Percentiles rank a stretch among this genome's conserved stretches.
These are phyloP conservation scores for Quadriops clusia DNA, from an alignment of 2,888 invertebrate species.

Conservation along the genomic window DNA sequence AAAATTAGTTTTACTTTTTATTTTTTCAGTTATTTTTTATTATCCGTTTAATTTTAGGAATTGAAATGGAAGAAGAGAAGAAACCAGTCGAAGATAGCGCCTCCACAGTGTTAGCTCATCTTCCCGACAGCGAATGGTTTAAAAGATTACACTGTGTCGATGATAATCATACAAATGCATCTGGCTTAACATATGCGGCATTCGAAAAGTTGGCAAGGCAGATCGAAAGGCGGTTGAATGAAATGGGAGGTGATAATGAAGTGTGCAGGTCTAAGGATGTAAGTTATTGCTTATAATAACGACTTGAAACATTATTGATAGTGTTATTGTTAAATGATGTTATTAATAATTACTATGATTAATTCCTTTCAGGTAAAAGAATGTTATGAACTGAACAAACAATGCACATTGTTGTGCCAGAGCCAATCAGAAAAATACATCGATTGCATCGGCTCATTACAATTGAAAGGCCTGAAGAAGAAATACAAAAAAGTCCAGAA, in stretches of 20 bases:
- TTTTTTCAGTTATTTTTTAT: too few species aligned
- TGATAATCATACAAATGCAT: slow-evolving; percentile 39
- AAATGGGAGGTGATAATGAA: slow-evolving; percentile 1
- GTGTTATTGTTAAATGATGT: too few species aligned
- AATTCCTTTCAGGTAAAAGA: slow-evolving; percentile 14
- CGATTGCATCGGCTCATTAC: slow-evolving; percentile 24
- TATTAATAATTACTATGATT: background rate
- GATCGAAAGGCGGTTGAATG: slow-evolving; percentile 3
- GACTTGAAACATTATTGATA: too few species aligned
- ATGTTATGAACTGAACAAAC: slow-evolving; percentile 17
- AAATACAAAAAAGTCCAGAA: slow-evolving; percentile 14
- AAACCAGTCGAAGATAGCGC: too few species aligned
- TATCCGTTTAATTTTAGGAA: too few species aligned
- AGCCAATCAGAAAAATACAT: slow-evolving; percentile 24
- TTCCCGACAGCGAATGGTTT: slow-evolving; percentile 20
- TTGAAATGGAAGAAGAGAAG: too few species aligned
- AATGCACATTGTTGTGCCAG: slow-evolving; percentile 24
- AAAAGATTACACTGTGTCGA: slow-evolving; percentile 40
- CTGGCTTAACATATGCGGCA: slow-evolving; percentile 31
- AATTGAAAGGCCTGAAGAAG: slow-evolving; percentile 24
- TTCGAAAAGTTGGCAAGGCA: slow-evolving; percentile 15
- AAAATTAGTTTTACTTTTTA: too few species aligned
- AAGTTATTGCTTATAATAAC: too few species aligned
- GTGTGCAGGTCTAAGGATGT: too few species aligned
- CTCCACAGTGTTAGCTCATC: too few species aligned